Evolutionary conservation across 2,113 vertebrate genomes (phyloP).

Genomic region (Heteronetta atricapilla): DNA sequence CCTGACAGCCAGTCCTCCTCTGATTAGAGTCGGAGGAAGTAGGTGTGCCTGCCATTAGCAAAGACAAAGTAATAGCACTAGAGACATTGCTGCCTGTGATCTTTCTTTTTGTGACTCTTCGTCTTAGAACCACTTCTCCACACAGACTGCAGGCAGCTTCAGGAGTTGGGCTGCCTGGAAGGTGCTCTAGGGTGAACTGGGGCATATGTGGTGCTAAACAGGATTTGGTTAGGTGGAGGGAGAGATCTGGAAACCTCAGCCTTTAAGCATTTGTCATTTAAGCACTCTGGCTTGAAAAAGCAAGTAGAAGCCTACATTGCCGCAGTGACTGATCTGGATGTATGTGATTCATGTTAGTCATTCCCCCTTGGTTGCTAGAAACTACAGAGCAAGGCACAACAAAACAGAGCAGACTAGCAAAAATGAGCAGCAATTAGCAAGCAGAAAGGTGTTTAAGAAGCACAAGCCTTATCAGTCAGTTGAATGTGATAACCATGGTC

Average conservation of each 20-base stretch:
- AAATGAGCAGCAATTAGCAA: background rate
- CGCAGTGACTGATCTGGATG: background rate
- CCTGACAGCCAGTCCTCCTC: slow-evolving; percentile 37
- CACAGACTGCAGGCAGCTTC: background rate
- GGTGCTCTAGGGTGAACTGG: background rate
- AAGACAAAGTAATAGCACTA: background rate
- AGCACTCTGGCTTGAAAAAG: slow-evolving; percentile 1
- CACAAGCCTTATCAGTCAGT: background rate
- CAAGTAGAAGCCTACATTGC: background rate
- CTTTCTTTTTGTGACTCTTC: slow-evolving; percentile 1
- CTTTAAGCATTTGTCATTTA: background rate
- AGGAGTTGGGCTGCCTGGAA: background rate
- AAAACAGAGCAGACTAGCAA: background rate
- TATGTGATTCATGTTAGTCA: background rate
- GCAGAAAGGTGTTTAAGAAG: background rate
- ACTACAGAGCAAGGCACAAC: background rate
- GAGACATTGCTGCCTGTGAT: background rate
- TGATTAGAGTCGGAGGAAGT: slow-evolving; percentile 59
- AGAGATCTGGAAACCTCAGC: background rate
- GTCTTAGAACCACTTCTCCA: background rate
- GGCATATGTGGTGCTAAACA: background rate
- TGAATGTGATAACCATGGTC: background rate
- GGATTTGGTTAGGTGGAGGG: background rate
- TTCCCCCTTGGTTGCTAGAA: background rate
- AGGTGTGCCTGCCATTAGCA: slow-evolving; percentile 53